A percentile compares a stretch with the other conserved stretches of the same genome.
These are phyloP conservation scores for Cygnus buccinator DNA, from an alignment of 2,113 vertebrate species.

Conservation along the genomic window DNA sequence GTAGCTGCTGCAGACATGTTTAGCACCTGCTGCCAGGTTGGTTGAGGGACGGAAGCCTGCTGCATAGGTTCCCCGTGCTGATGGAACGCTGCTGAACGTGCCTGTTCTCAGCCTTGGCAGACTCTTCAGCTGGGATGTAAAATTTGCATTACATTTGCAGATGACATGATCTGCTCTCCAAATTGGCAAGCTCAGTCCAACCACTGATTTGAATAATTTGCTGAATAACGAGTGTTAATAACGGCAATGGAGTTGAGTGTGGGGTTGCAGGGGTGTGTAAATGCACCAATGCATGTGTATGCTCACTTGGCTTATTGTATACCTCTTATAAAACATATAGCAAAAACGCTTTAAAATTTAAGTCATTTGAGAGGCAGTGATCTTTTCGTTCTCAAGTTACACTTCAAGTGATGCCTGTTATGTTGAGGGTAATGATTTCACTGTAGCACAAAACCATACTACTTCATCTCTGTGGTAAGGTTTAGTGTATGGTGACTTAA, in stretches of 20 bases:
- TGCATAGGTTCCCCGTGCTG: background rate
- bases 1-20: background rate
- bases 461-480: background rate
- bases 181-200: background rate
- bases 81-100: background rate
- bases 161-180: background rate
- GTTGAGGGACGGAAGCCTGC: background rate
- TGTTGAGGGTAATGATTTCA: background rate
- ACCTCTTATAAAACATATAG: background rate
- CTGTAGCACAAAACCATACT: background rate
- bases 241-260: background rate
- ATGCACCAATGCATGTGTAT: background rate
- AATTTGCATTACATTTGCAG: background rate
- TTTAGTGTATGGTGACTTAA: background rate
- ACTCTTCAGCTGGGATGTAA: background rate
- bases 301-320: background rate
- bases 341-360: background rate
- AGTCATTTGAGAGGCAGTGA: background rate
- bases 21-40: background rate
- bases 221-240: accelerated
- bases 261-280: background rate
- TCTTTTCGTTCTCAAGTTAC: background rate
- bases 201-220: background rate
- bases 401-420: background rate
- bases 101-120: background rate